Percentiles rank a stretch among this genome's conserved stretches.
Conservation (phyloP, 1,140 invertebrate species). For the Sminthurinus signatus region DNA sequence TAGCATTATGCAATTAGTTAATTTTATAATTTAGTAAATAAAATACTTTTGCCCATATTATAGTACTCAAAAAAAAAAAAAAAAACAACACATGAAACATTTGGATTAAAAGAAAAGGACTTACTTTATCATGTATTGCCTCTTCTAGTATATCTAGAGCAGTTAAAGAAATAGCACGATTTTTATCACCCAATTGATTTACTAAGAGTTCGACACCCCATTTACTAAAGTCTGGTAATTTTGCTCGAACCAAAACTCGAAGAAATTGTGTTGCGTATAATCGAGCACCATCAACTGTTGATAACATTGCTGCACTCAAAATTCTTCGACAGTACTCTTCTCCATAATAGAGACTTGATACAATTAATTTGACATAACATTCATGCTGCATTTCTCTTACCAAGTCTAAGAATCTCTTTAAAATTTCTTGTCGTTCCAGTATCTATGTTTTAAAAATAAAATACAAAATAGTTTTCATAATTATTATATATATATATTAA, state of each 20-base stretch:
- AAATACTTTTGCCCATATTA: too few relatives aligned
- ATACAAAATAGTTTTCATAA: too few relatives aligned
- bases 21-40: too few relatives aligned
- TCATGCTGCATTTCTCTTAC: slow-evolving; percentile 77
- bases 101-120: not conserved
- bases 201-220: slow-evolving; percentile 81
- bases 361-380: slow-evolving; percentile 84
- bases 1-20: too few relatives aligned
- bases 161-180: slow-evolving; percentile 63
- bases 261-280: slow-evolving; percentile 86
- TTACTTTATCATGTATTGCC: slow-evolving; percentile 75
- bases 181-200: slow-evolving; percentile 71
- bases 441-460: too few relatives aligned
- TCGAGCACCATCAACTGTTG: slow-evolving; percentile 63
- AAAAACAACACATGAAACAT: not conserved
- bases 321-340: slow-evolving; percentile 61
- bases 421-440: slow-evolving; percentile 67
- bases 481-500: too few relatives aligned
- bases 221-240: slow-evolving; percentile 57
- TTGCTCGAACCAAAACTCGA: slow-evolving; percentile 70
- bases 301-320: slow-evolving; percentile 60
- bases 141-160: slow-evolving; percentile 83
- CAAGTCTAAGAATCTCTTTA: slow-evolving; percentile 71
- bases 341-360: slow-evolving; percentile 81
- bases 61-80: too few relatives aligned